phyloP scores from a whole-genome alignment of 2,113 vertebrate genomes.

The Oenanthe melanoleuca region DNA sequence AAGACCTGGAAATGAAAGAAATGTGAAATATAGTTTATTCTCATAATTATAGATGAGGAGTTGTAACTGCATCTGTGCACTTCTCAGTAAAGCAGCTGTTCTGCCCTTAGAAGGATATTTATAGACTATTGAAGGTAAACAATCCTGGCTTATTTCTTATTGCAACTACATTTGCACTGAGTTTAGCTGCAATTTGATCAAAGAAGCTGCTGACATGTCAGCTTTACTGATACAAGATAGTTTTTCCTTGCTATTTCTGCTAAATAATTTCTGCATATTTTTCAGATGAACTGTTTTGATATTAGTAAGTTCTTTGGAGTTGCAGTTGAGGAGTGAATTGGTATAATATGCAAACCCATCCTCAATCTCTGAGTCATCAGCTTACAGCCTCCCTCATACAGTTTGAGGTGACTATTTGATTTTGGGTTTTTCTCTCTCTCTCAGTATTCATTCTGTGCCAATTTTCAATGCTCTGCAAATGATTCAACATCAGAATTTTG shows the following conservation, averaged over 20 bases:
- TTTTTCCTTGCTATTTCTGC: conserved; percentile 14
- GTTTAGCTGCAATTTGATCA: conserved; percentile 29
- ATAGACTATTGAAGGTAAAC: conserved; percentile 58
- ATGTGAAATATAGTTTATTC: not conserved
- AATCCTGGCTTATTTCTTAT: conserved; percentile 43
- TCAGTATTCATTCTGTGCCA: conserved; percentile 55
- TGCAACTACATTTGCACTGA: not conserved
- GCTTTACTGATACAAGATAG: conserved; percentile 19
- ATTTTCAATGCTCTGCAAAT: not conserved
- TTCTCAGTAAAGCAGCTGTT: conserved; percentile 60
- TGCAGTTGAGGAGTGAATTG: conserved; percentile 18
- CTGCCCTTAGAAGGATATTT: conserved; percentile 63
- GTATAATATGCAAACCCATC: conserved; percentile 21
- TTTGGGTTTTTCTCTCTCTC: not conserved
- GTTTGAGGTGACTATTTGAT: conserved; percentile 45
- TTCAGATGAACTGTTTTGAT: conserved; percentile 44
- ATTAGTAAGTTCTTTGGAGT: conserved; percentile 45
- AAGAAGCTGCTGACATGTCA: conserved; percentile 37
- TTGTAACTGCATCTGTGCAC: not conserved
- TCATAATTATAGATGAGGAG: not conserved
- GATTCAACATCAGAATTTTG: conserved; percentile 31
- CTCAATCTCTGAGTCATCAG: conserved; percentile 38
- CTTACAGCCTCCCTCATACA: conserved; percentile 14
- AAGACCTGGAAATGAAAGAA: conserved; percentile 2
- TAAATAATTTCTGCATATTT: conserved; percentile 52